Base-by-base conservation (phyloP, 2,888 invertebrate genomes). In the Pachydiplax longipennis region DNA sequence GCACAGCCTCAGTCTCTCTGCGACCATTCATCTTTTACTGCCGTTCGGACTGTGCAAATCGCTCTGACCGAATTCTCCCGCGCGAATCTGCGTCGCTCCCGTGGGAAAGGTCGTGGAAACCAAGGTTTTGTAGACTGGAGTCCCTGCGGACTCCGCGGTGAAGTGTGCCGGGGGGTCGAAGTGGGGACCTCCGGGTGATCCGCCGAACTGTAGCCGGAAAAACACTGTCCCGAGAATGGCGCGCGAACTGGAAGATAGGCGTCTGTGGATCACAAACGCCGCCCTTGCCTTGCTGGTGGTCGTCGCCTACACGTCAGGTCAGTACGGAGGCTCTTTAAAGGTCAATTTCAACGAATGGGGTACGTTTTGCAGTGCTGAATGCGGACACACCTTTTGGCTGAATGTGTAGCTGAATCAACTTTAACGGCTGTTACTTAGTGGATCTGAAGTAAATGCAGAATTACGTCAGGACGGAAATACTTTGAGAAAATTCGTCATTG, bases 291-390 rank as follows among this genome's bases (percentile, higher is more conserved):
- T 87, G 22, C 37, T 87, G 58, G 48, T 37, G 61, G 61, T 87
- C 35, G 87, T 61, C 31, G 65, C 87, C 58, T 87, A 61, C 12
- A 37, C 61, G 37, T 87, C 87, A 87, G 87, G 87, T 87, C n/a
- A 40, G 87, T 87, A 37, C 12, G 18, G 22, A 25, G 82, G 13
- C 10, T 18, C 10, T 15, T n/a, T 22, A 18, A 81, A 13, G 3
- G 12, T 10, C 15, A 53, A 15, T 53, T 53, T 53, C 53, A 6
- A 18, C 18, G 15, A 53, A 15, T 53, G 15, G 13, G 53, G 53
- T 53, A 4, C 2, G 18, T 4, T 18, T 5, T 53, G 18, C 53
- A 18, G 53, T n/a, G n/a, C n/a, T n/a, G n/a, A n/a, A n/a, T n/a
- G n/a, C n/a, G n/a, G n/a, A n/a, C n/a, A n/a, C n/a, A n/a, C n/a